These are phyloP conservation scores for Frankliniella fusca DNA, from an alignment of 2,888 invertebrate genomes.

Conservation along the genomic window DNA sequence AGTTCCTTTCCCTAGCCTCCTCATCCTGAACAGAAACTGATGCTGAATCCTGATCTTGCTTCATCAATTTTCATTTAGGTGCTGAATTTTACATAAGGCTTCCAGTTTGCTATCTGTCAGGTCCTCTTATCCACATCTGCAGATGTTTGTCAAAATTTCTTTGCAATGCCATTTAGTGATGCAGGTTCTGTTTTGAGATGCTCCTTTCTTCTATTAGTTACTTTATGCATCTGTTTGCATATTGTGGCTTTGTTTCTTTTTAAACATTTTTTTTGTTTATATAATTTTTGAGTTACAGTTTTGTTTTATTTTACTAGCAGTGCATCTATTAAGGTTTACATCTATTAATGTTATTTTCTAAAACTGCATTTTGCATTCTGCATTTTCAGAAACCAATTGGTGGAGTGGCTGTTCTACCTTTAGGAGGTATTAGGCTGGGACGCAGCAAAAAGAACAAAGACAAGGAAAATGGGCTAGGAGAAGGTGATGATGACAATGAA, in stretches of 20 bases:
- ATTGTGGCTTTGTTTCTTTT: background rate
- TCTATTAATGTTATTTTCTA: background rate
- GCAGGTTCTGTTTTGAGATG: too few relatives aligned
- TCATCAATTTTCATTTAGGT: too few relatives aligned
- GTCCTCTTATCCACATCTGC: too few relatives aligned
- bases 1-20: too few relatives aligned
- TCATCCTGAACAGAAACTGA: too few relatives aligned
- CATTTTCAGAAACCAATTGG: constrained; percentile 73
- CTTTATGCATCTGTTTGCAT: too few relatives aligned
- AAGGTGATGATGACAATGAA: constrained; percentile 40
- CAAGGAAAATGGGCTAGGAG: constrained; percentile 45
- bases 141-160: too few relatives aligned
- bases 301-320: background rate
- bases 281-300: background rate
- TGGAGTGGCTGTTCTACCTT: constrained; percentile 77
- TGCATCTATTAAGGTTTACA: constrained; percentile 1
- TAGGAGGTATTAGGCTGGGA: constrained; percentile 51
- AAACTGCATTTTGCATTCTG: constrained; percentile 35
- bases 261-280: background rate
- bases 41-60: too few relatives aligned
- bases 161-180: too few relatives aligned
- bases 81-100: too few relatives aligned
- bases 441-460: constrained; percentile 56
- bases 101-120: too few relatives aligned
- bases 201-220: too few relatives aligned